A percentile compares a stretch with the other conserved stretches of the same genome.
These are phyloP conservation scores for Prochilodus magdalenae DNA, from an alignment of 2,113 vertebrate genomes.

Conservation along the genomic window DNA sequence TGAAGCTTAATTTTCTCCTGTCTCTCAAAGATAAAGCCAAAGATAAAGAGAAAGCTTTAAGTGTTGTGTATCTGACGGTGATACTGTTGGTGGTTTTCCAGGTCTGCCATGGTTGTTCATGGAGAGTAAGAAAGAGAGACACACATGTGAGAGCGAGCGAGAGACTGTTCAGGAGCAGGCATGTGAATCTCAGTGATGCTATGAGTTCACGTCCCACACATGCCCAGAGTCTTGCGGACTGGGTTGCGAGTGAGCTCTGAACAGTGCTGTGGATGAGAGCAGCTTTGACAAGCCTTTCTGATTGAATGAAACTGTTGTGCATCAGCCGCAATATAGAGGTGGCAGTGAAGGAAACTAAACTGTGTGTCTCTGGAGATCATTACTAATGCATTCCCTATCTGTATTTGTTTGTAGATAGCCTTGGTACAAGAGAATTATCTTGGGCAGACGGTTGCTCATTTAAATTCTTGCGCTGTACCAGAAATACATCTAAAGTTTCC, in stretches of 20 bases:
- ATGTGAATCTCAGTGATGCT: slow-evolving; percentile 1
- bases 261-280: slow-evolving; percentile 35
- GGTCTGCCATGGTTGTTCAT: no score
- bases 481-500: no score
- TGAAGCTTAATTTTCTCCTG: no score
- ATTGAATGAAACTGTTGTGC: slow-evolving; percentile 11
- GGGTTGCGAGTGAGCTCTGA: slow-evolving; percentile 27
- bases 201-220: slow-evolving; percentile 37
- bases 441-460: slow-evolving; percentile 20
- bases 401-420: neutral
- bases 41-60: no score
- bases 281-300: slow-evolving; percentile 9
- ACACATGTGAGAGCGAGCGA: neutral
- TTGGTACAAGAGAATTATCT: neutral
- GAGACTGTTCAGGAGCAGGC: neutral
- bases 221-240: slow-evolving; percentile 26
- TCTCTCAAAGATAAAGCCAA: no score
- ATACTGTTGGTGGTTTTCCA: no score
- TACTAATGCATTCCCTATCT: neutral
- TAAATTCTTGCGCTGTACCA: slow-evolving; percentile 17
- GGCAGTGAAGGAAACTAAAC: neutral
- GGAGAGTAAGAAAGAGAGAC: slow-evolving; percentile 17
- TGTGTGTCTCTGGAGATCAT: neutral
- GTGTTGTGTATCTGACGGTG: no score
- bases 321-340: neutral